A percentile compares a stretch with the other conserved stretches of the same genome.
phyloP scores from a whole-genome alignment of 2,797 vertebrate genomes.

The Paramormyrops hopkinsi region DNA sequence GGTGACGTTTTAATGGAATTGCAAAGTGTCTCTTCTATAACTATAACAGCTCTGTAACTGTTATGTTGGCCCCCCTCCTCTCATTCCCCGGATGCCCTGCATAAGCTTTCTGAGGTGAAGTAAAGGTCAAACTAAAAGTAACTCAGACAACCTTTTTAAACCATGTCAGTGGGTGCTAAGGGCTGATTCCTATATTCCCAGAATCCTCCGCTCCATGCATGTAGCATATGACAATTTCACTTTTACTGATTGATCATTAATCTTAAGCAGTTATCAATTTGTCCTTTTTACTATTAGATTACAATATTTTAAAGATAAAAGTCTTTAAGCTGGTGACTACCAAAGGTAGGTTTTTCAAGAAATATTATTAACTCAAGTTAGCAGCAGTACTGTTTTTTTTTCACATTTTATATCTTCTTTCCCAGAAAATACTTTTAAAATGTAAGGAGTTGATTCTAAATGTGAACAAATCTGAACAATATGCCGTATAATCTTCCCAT shows the following conservation, averaged over 20 bases:
- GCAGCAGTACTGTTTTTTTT: background rate
- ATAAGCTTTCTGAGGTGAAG: slow-evolving; percentile 58
- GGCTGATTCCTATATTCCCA: background rate
- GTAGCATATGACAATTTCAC: background rate
- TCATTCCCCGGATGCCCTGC: slow-evolving; percentile 13
- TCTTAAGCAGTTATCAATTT: background rate
- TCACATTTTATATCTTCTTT: background rate
- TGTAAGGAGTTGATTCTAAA: background rate
- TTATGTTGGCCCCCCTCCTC: background rate
- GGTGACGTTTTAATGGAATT: background rate
- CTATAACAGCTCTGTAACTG: background rate
- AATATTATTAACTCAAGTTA: background rate
- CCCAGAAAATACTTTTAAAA: background rate
- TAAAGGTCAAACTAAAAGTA: slow-evolving; percentile 54
- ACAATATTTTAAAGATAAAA: background rate
- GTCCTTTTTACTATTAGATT: background rate
- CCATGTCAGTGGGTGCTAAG: background rate
- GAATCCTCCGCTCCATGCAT: background rate
- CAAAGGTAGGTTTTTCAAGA: background rate
- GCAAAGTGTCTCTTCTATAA: background rate
- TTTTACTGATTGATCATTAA: background rate
- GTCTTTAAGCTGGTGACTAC: background rate
- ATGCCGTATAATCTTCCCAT: background rate
- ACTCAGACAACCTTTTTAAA: background rate
- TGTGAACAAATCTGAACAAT: background rate